Percentiles rank a stretch among this genome's conserved stretches.
Conservation (phyloP, 2,888 invertebrate genomes). For the Perithous albicinctus region DNA sequence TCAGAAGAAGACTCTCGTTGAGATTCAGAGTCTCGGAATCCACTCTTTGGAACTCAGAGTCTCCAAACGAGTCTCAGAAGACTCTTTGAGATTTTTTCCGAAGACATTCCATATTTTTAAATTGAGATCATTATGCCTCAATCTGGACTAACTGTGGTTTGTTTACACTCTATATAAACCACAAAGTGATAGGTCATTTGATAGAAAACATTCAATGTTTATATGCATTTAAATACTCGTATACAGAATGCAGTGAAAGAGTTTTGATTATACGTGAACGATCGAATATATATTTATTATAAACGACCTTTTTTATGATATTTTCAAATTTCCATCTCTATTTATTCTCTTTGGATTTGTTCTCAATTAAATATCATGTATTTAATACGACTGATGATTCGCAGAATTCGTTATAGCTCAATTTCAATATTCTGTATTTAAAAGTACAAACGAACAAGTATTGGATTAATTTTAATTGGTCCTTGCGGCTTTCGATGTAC, state of each 20-base stretch:
- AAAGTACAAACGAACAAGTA: slow-evolving; percentile 43
- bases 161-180: not conserved
- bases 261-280: slow-evolving; percentile 2
- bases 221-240: not conserved
- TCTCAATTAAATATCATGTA: slow-evolving; percentile 38
- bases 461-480: slow-evolving; percentile 60
- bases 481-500: slow-evolving; percentile 39
- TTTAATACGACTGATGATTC: slow-evolving; percentile 11
- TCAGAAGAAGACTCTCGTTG: too few relatives aligned
- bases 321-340: slow-evolving; percentile 3
- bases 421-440: slow-evolving; percentile 36
- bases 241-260: not conserved
- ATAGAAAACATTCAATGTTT: not conserved
- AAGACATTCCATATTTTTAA: too few relatives aligned
- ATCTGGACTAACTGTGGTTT: too few relatives aligned
- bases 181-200: not conserved
- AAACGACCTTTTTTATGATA: not conserved
- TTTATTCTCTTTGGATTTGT: not conserved
- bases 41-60: too few relatives aligned
- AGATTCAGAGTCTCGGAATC: too few relatives aligned
- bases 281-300: not conserved
- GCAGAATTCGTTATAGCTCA: slow-evolving; percentile 34
- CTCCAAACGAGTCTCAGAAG: too few relatives aligned
- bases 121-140: too few relatives aligned
- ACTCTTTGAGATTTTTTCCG: too few relatives aligned